Evolutionary conservation across 2,888 invertebrate genomes (phyloP).

Genomic region (Metellina segmentata): DNA sequence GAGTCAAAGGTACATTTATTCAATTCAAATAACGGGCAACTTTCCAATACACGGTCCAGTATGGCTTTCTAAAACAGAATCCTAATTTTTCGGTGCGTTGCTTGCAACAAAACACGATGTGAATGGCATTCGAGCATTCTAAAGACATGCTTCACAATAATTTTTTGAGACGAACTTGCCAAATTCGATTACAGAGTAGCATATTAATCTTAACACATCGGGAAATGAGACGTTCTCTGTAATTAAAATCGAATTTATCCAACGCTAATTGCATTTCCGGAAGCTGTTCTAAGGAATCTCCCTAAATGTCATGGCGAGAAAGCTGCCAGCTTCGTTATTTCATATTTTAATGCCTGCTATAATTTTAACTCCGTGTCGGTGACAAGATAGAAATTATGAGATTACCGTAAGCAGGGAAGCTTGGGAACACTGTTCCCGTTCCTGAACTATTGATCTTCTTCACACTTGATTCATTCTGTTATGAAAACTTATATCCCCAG

Average conservation of each 20-base stretch:
- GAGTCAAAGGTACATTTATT: no score
- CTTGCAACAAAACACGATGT: no score
- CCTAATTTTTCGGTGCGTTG: no score
- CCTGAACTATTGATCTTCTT: not conserved
- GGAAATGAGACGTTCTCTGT: not conserved
- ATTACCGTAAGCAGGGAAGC: not conserved
- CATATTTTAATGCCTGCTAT: slow-evolving; percentile 7
- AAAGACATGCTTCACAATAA: no score
- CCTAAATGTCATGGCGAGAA: not conserved
- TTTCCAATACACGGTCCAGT: no score
- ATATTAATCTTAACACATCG: no score
- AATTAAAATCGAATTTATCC: slow-evolving; percentile 26
- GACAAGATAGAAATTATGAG: slow-evolving; percentile 14
- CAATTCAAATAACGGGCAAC: no score
- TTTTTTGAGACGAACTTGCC: no score
- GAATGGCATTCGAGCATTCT: no score
- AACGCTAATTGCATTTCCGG: not conserved
- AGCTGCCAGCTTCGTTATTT: not conserved
- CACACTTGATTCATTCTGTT: not conserved
- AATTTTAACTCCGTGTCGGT: not conserved
- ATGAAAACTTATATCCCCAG: not conserved
- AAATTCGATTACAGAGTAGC: no score
- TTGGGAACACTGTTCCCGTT: not conserved
- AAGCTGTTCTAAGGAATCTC: not conserved
- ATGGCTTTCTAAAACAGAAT: no score